A percentile compares a stretch with the other conserved stretches of the same genome.
These are phyloP conservation scores for Strix aluco DNA, from an alignment of 2,113 vertebrate genomes.

Conservation along the genomic window DNA sequence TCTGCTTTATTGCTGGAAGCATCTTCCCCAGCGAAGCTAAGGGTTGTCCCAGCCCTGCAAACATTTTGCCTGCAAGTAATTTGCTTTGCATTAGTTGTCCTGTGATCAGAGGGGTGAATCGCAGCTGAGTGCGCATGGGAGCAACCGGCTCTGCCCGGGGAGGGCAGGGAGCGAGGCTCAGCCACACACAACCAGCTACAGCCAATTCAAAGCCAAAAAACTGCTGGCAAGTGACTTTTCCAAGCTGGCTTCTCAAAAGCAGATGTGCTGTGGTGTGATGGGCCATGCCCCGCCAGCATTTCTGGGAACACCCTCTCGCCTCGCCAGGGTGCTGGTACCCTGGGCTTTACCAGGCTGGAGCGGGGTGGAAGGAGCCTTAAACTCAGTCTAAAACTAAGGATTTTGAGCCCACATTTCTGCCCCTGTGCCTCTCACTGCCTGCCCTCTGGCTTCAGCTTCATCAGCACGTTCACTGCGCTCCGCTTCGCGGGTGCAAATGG, in stretches of 20 bases:
- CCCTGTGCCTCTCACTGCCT: background rate
- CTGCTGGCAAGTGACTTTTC: background rate
- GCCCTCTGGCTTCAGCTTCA: background rate
- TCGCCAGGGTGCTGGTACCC: fast-evolving
- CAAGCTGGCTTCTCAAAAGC: background rate
- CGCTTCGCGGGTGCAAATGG: fast-evolving
- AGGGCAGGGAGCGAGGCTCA: background rate
- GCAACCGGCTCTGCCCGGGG: background rate
- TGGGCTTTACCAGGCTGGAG: background rate
- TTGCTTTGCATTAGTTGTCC: background rate
- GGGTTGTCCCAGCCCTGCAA: background rate
- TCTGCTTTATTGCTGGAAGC: background rate
- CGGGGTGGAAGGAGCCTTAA: background rate
- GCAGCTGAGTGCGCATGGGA: background rate
- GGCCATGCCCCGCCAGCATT: fast-evolving
- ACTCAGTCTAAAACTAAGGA: background rate
- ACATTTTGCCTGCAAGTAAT: background rate
- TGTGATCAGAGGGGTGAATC: background rate
- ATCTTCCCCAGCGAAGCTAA: background rate
- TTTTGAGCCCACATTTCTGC: background rate
- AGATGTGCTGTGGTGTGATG: fast-evolving
- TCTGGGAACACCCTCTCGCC: background rate
- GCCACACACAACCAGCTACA: background rate
- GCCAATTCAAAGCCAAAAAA: background rate
- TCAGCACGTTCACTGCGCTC: fast-evolving